A percentile compares a stretch with the other conserved stretches of the same genome.
Evolutionary conservation across 2,888 invertebrate species (phyloP).

Genomic region (Sialis fuliginosa): DNA sequence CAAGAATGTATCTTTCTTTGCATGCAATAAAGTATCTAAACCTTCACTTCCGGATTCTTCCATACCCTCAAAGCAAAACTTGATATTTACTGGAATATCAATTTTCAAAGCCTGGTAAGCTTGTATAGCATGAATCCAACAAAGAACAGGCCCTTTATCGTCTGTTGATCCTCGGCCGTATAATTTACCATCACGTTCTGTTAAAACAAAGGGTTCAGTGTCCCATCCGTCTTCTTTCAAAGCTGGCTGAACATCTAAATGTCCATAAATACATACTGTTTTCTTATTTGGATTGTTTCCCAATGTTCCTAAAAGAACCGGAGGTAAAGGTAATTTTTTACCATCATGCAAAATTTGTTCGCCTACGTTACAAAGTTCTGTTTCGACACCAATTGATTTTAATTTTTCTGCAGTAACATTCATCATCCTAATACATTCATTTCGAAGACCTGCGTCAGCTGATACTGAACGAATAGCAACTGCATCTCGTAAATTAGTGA

Average conservation of each 20-base stretch:
- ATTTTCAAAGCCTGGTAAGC: slow-evolving; percentile 56
- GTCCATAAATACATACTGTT: slow-evolving; percentile 89
- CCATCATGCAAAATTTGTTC: slow-evolving; percentile 55
- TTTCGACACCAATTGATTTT: slow-evolving; percentile 48
- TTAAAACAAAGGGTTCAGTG: slow-evolving; percentile 82
- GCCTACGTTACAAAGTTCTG: slow-evolving; percentile 61
- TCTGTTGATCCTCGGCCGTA: slow-evolving; percentile 86
- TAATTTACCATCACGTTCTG: slow-evolving; percentile 73
- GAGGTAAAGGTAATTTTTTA: slow-evolving; percentile 58
- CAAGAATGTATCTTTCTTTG: slow-evolving; percentile 60
- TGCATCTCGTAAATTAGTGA: slow-evolving; percentile 61
- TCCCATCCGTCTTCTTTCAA: slow-evolving; percentile 86
- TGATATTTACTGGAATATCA: slow-evolving; percentile 54
- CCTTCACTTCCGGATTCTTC: slow-evolving; percentile 95
- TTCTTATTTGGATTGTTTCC: slow-evolving; percentile 75
- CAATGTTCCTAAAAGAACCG: slow-evolving; percentile 62
- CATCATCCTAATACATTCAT: slow-evolving; percentile 71
- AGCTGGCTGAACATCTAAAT: slow-evolving; percentile 97
- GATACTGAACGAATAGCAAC: slow-evolving; percentile 95
- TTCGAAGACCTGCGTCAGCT: slow-evolving; percentile 65
- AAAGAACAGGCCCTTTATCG: slow-evolving; percentile 88
- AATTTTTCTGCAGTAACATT: slow-evolving; percentile 60
- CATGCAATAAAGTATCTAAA: slow-evolving; percentile 65
- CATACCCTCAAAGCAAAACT: slow-evolving; percentile 96
- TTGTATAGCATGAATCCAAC: slow-evolving; percentile 89